Percentiles rank a stretch among this genome's conserved stretches.
Conservation (phyloP, 2,113 vertebrate genomes). For the Panthera uncia region DNA sequence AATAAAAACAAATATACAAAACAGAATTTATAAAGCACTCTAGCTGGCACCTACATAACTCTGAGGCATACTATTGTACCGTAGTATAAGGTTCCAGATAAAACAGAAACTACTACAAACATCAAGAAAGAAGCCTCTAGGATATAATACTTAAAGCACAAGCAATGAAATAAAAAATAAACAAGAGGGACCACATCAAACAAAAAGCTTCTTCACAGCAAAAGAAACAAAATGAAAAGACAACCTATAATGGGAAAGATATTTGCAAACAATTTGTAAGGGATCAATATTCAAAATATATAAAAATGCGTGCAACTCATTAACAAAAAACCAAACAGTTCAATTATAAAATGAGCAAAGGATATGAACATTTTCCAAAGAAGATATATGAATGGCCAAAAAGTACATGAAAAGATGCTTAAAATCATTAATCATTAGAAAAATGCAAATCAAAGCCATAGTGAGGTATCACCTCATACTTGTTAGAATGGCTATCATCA, state of each 20-base stretch:
- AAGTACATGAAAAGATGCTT: background rate
- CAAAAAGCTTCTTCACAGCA: background rate
- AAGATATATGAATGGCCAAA: background rate
- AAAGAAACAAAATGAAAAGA: background rate
- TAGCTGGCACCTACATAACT: background rate
- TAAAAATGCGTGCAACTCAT: background rate
- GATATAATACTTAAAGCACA: background rate
- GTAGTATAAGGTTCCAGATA: background rate
- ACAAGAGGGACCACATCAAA: background rate
- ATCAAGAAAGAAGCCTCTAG: background rate
- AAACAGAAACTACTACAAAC: background rate
- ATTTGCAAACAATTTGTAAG: background rate
- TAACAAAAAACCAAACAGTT: background rate
- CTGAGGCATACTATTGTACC: background rate
- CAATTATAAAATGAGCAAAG: background rate
- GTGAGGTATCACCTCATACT: background rate
- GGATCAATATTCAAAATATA: background rate
- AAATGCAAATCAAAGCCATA: background rate
- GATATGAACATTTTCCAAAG: background rate
- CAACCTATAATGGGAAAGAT: background rate
- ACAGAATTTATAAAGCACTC: background rate
- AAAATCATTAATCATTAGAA: background rate
- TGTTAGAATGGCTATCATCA: background rate
- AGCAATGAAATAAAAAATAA: background rate
- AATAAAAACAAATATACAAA: background rate